Evolutionary conservation across 2,888 invertebrate species (phyloP), one percentile per base, ranked within the genome.

Genomic region (Hypena proboscidalis): DNA sequence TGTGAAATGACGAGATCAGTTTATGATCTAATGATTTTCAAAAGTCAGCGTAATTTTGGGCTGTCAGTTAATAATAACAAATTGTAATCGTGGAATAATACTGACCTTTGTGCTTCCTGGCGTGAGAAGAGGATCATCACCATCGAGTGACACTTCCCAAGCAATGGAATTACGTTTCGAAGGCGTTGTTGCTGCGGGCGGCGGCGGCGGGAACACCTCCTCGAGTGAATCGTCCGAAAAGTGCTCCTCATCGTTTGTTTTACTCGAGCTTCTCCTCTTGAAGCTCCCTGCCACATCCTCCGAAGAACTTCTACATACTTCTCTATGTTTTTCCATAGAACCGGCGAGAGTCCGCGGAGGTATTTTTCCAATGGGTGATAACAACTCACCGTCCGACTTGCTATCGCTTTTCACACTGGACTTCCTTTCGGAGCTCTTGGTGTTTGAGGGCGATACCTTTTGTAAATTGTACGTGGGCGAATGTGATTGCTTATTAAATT

Each of bases 161-260:
- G 96, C 96, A 63, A 96, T 96, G 76, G 96, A 96, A 75, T 95
- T 94, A 68, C 95, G 93, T 88, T 96, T 96, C 74, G 93, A 93
- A 64, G 93, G 92, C 55, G 93, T 92, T 46, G 82, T 81, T 60
- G 80, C 83, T 42, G 89, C 83, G 21, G 92, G 92, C 60, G 92
- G 92, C 52, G 93, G 94, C 27, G 94, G 94, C 23, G 94, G 95
- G 59, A 95, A 91, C 68, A 93, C 91, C 74, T 95, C 96, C 81
- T 97, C 96, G 54, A 96, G 83, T 9, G 96, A 97, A 83, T 97
- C 96, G 79, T 97, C 96, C 13, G 96, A 96, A 81, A 96, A 96
- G 70, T 94, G 94, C 53, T 91, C 91, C 58, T 89, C 90, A 67
- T 90, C 91, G 70, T 85, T 81, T 63, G 77, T 80, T 51, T 72